These are phyloP conservation scores for Pterostichus madidus DNA, from an alignment of 2,888 invertebrate genomes.

Conservation along the genomic window DNA sequence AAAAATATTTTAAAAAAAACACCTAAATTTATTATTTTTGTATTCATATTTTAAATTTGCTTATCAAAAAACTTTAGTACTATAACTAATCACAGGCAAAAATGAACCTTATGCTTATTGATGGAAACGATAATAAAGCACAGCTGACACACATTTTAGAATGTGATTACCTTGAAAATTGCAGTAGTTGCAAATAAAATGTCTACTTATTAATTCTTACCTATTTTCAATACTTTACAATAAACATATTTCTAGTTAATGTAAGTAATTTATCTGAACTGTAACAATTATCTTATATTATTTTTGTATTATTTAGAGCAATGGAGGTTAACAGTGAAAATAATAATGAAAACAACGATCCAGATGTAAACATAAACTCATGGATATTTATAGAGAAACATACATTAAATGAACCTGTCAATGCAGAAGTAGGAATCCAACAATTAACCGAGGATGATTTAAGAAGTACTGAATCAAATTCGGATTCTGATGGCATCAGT, in stretches of 20 bases:
- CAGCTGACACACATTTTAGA: neutral
- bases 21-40: too few relatives aligned
- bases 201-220: conserved; percentile 2
- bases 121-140: neutral
- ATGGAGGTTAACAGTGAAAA: conserved; percentile 32
- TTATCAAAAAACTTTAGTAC: too few relatives aligned
- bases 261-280: neutral
- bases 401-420: conserved; percentile 9
- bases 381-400: conserved; percentile 55
- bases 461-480: conserved; percentile 18
- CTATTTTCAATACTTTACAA: neutral
- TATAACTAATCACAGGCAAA: too few relatives aligned
- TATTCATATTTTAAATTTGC: too few relatives aligned
- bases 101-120: too few relatives aligned
- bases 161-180: conserved; percentile 39
- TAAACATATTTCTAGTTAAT: neutral
- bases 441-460: conserved; percentile 29
- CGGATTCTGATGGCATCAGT: conserved; percentile 58
- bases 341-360: conserved; percentile 32
- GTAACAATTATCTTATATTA: neutral
- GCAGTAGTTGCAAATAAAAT: conserved; percentile 16
- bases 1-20: too few relatives aligned
- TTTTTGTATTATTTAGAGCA: neutral
- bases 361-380: conserved; percentile 52
- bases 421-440: neutral